Percentiles rank a stretch among this genome's conserved stretches.
These are phyloP conservation scores for Urosaurus nigricauda DNA, from an alignment of 2,797 vertebrate genomes.

Conservation along the genomic window DNA sequence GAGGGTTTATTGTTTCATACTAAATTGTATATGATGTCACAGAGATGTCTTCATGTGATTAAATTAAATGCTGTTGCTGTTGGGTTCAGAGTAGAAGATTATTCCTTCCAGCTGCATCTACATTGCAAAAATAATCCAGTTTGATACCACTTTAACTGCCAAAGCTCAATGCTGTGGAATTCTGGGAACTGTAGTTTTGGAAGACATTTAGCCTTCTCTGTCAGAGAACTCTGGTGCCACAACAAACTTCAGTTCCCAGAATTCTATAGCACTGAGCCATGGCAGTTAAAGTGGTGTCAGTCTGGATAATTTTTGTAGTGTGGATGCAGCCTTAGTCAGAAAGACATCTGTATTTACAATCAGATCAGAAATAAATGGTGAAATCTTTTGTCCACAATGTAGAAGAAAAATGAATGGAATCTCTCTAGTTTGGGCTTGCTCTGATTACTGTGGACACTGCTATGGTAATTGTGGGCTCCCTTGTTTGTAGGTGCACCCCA, in stretches of 20 bases:
- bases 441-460: conserved; percentile 16
- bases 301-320: too few relatives aligned
- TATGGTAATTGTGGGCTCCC: conserved; percentile 21
- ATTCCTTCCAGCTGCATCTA: not conserved
- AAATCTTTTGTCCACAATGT: not conserved
- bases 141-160: too few relatives aligned
- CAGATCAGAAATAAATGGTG: not conserved
- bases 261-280: too few relatives aligned
- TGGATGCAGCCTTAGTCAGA: not conserved
- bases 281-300: too few relatives aligned
- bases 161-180: too few relatives aligned
- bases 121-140: too few relatives aligned
- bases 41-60: not conserved
- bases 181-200: too few relatives aligned
- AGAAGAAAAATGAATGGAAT: not conserved
- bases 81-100: not conserved
- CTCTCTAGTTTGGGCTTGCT: conserved; percentile 27
- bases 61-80: not conserved
- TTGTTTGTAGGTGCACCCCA: conserved; percentile 91
- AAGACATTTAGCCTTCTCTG: too few relatives aligned
- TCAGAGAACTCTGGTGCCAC: too few relatives aligned
- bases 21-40: not conserved
- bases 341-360: not conserved
- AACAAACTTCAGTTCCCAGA: too few relatives aligned
- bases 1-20: not conserved